phyloP scores from a whole-genome alignment of 1,140 invertebrate species.

The Muscidifurax raptorellus region DNA sequence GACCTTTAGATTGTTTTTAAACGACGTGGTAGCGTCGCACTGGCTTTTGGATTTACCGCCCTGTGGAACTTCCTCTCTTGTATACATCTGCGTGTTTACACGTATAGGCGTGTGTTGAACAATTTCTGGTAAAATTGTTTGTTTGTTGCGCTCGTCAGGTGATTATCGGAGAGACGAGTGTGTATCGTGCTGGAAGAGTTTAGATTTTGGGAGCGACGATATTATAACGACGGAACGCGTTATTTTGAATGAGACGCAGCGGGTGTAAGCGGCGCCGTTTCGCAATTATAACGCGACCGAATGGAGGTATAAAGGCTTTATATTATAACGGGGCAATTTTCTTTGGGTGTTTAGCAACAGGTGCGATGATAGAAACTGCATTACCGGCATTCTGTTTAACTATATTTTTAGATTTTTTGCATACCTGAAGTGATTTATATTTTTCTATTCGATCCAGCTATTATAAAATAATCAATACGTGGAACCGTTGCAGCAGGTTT shows the following conservation, averaged over 20 bases:
- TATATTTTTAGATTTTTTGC: too few species aligned
- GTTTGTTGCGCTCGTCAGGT: not conserved
- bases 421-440: too few species aligned
- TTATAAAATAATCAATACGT: too few species aligned
- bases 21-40: too few species aligned
- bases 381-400: not conserved
- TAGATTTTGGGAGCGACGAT: too few species aligned
- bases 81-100: not conserved
- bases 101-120: not conserved
- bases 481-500: too few species aligned
- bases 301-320: not conserved
- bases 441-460: too few species aligned
- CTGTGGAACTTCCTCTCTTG: not conserved
- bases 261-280: not conserved
- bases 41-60: not conserved
- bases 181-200: too few species aligned
- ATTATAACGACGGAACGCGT: not conserved
- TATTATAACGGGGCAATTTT: not conserved
- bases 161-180: not conserved
- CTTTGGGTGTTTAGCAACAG: not conserved
- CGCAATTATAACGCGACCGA: not conserved
- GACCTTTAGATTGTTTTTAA: constrained; percentile 28
- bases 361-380: not conserved
- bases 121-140: not conserved
- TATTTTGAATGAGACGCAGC: not conserved